These are phyloP conservation scores for Astropecten irregularis DNA, from an alignment of 53 echinoderm and acorn worm species.

Conservation along the genomic window DNA sequence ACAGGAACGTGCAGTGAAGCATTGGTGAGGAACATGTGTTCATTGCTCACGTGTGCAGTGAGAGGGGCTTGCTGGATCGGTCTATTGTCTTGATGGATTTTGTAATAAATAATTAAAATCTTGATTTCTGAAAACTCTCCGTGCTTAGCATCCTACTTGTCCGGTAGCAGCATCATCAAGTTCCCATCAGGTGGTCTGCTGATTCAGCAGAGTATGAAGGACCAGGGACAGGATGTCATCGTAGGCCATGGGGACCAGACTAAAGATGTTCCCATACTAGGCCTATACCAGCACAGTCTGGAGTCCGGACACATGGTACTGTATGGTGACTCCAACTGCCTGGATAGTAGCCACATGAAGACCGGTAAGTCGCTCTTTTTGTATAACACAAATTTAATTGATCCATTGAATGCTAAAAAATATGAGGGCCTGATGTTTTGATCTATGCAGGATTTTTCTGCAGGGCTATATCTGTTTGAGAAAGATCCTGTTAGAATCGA, in stretches of 20 bases:
- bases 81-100: too few species aligned
- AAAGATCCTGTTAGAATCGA: too few species aligned
- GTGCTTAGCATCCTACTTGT: slow-evolving; percentile 72
- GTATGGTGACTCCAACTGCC: slow-evolving; percentile 98
- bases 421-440: too few species aligned
- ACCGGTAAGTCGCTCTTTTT: slow-evolving; percentile 68
- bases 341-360: slow-evolving; percentile 96
- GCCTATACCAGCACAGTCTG: slow-evolving; percentile 78
- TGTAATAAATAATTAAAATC: too few species aligned
- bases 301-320: slow-evolving; percentile 83
- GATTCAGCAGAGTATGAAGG: slow-evolving; percentile 65
- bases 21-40: too few species aligned
- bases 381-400: not conserved
- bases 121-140: too few species aligned
- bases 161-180: slow-evolving; percentile 88
- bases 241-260: slow-evolving; percentile 71
- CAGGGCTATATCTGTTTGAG: too few species aligned
- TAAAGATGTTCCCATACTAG: slow-evolving; percentile 82
- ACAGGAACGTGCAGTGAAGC: too few species aligned
- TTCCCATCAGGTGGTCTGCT: slow-evolving; percentile 78
- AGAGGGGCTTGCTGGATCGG: too few species aligned
- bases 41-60: too few species aligned
- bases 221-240: slow-evolving; percentile 93
- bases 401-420: not conserved
- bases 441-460: too few species aligned